Evolutionary conservation across 2,888 invertebrate genomes (phyloP).

Genomic region (Strigamia transsilvanica): DNA sequence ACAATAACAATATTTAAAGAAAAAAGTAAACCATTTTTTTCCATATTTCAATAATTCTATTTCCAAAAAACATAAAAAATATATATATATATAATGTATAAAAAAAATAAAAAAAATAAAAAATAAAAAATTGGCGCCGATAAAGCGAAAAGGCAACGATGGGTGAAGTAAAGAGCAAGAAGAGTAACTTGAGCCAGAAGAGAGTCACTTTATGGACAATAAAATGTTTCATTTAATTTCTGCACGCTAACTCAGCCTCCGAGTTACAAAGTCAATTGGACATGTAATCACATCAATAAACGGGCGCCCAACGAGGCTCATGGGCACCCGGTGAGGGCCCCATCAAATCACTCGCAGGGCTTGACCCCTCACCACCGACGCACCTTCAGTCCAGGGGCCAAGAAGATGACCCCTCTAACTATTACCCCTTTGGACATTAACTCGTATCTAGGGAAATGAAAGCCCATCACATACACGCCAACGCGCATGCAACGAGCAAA

Average conservation of each 20-base stretch:
- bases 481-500: conserved; percentile 49
- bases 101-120: not conserved
- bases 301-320: conserved; percentile 45
- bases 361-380: conserved; percentile 42
- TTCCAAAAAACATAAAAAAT: not conserved
- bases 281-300: conserved; percentile 53
- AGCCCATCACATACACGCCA: conserved; percentile 49
- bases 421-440: conserved; percentile 49
- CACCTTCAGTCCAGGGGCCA: conserved; percentile 49
- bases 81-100: not conserved
- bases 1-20: no score
- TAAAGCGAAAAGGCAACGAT: not conserved
- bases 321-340: conserved; percentile 38
- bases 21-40: not conserved
- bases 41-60: not conserved
- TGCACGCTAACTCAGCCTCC: conserved; percentile 50
- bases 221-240: conserved; percentile 54
- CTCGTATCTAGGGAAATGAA: conserved; percentile 43
- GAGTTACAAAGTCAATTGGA: conserved; percentile 52
- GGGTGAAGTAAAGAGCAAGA: conserved; percentile 22
- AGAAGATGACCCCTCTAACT: conserved; percentile 48
- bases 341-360: conserved; percentile 50
- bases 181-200: conserved; percentile 5
- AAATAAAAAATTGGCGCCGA: not conserved
- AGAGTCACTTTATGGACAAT: conserved; percentile 52